Percentiles rank a stretch among this genome's conserved stretches.
Conservation (phyloP, 2,113 vertebrate genomes). For the Macaca fascicularis region T2T-MFA8v1.1 NC_088380.1:123027001-123027500, state of each 20-base stretch:
- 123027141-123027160: too few relatives aligned
- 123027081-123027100: background rate
- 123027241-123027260: background rate
- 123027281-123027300: background rate
- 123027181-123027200: background rate
- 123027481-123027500: too few relatives aligned
- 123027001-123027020: background rate
- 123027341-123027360: background rate
- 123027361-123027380: background rate
- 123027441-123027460: background rate
- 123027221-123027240: background rate
- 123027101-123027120: background rate
- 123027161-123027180: background rate
- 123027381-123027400: background rate
- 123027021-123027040: background rate
- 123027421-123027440: background rate
- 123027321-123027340: background rate
- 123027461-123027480: background rate
- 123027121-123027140: background rate
- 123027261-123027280: background rate
- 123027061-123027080: background rate
- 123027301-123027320: too few relatives aligned
- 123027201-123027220: background rate
- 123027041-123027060: too few relatives aligned
- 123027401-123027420: background rate